These are phyloP conservation scores for Pipra filicauda DNA, from an alignment of 2,113 vertebrate genomes.

Conservation along the genomic window DNA sequence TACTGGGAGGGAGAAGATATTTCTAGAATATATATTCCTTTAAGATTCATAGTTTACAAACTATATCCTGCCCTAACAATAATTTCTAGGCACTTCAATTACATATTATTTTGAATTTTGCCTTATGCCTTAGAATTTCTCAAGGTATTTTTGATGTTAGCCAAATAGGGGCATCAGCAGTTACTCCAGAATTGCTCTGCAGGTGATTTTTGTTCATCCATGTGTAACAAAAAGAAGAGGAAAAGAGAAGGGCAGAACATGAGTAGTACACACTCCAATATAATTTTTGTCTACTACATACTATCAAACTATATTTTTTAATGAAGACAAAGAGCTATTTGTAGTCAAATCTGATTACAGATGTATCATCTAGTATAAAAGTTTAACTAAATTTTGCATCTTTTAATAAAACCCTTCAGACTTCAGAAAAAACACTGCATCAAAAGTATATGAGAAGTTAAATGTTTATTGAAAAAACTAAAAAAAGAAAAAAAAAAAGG, in stretches of 20 bases:
- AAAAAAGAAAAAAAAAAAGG: no score
- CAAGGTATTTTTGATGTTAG: neutral
- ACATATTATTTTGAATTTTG: neutral
- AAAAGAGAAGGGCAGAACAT: neutral
- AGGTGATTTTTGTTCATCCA: neutral
- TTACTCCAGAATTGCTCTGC: neutral
- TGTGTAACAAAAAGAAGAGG: neutral
- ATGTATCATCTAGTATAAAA: neutral
- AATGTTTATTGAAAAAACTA: neutral
- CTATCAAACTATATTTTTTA: neutral
- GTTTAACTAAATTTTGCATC: neutral
- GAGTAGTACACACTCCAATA: neutral
- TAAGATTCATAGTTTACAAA: neutral
- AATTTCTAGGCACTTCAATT: neutral
- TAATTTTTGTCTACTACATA: neutral
- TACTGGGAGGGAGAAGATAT: rapidly evolving
- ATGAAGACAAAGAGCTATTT: neutral
- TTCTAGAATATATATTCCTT: neutral
- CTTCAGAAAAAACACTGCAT: neutral
- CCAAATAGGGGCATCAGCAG: neutral
- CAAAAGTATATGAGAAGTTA: neutral
- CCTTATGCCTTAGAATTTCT: neutral
- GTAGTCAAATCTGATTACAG: neutral
- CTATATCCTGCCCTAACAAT: neutral
- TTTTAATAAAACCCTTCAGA: neutral